phyloP scores from a whole-genome alignment of 2,888 invertebrate genomes.

The Melanostoma mellinum region DNA sequence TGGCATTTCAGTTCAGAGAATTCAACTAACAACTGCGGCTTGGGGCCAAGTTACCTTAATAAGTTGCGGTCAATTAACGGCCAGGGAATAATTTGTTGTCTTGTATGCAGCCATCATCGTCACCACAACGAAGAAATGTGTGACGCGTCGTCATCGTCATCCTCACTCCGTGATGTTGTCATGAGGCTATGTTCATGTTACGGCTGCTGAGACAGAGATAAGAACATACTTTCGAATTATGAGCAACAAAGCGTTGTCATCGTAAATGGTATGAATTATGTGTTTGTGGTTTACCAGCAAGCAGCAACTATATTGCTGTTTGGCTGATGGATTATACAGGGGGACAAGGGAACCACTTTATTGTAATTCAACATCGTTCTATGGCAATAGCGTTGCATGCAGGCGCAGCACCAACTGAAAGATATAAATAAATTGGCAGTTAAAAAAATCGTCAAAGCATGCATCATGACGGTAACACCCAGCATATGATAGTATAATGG shows the following conservation, averaged over 20 bases:
- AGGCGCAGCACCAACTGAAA: constrained; percentile 36
- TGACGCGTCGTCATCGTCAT: constrained; percentile 21
- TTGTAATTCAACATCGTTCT: constrained; percentile 21
- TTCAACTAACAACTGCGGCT: constrained; percentile 56
- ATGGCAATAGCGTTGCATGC: constrained; percentile 51
- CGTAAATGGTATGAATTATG: constrained; percentile 71
- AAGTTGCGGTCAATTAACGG: constrained; percentile 73
- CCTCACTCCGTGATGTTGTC: constrained; percentile 5
- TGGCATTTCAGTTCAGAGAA: constrained; percentile 47
- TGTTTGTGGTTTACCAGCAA: constrained; percentile 61
- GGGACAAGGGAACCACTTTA: constrained; percentile 13
- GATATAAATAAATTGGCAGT: constrained; percentile 48
- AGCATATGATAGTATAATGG: constrained; percentile 29
- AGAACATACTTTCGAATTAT: constrained; percentile 45
- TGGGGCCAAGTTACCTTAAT: constrained; percentile 68
- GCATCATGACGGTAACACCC: constrained; percentile 54
- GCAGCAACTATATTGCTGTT: constrained; percentile 5
- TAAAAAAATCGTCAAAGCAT: constrained; percentile 60
- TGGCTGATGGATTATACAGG: background rate
- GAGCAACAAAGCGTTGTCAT: constrained; percentile 65
- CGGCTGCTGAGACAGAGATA: constrained; percentile 29
- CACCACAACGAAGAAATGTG: constrained; percentile 56
- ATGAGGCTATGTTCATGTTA: constrained; percentile 13
- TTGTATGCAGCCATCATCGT: constrained; percentile 53
- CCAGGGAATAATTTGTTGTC: constrained; percentile 64